phyloP scores from a whole-genome alignment of 2,888 invertebrate genomes.

The Smittia sp. region DNA sequence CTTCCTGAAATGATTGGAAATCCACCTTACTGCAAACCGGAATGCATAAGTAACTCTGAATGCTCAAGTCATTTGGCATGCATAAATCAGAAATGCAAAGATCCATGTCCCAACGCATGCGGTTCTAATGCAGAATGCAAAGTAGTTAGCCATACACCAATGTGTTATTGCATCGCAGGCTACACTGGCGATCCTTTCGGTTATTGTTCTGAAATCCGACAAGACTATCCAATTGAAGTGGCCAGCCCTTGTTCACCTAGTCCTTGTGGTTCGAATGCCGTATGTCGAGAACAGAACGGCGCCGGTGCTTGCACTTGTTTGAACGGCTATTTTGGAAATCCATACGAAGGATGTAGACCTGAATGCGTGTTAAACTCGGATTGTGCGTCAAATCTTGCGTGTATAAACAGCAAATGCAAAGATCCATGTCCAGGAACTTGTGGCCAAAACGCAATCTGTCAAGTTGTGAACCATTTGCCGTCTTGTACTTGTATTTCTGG shows the following conservation, averaged over 20 bases:
- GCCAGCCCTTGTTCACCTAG: constrained; percentile 69
- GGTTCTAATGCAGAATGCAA: constrained; percentile 78
- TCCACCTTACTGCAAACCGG: constrained; percentile 75
- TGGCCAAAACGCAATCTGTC: constrained; percentile 78
- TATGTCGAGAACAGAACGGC: constrained; percentile 61
- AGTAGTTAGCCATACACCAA: constrained; percentile 66
- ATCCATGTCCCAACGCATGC: constrained; percentile 79
- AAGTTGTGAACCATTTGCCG: constrained; percentile 75
- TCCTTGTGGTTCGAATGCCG: constrained; percentile 65
- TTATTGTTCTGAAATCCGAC: constrained; percentile 54
- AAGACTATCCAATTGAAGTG: background rate
- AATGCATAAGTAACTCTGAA: constrained; percentile 74
- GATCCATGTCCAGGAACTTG: constrained; percentile 82
- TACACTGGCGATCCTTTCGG: constrained; percentile 57
- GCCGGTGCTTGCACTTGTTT: constrained; percentile 71
- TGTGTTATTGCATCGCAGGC: constrained; percentile 63
- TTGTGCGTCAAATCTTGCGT: constrained; percentile 70
- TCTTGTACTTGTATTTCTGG: constrained; percentile 78
- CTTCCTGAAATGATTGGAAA: constrained; percentile 70
- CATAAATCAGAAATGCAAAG: constrained; percentile 75
- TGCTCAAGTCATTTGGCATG: constrained; percentile 72
- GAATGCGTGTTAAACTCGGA: constrained; percentile 82
- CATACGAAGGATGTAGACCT: constrained; percentile 69
- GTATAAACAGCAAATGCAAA: constrained; percentile 75
- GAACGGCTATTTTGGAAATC: constrained; percentile 70